phyloP scores from a whole-genome alignment of 2,888 invertebrate genomes.

The Acanthosepion esculentum region DNA sequence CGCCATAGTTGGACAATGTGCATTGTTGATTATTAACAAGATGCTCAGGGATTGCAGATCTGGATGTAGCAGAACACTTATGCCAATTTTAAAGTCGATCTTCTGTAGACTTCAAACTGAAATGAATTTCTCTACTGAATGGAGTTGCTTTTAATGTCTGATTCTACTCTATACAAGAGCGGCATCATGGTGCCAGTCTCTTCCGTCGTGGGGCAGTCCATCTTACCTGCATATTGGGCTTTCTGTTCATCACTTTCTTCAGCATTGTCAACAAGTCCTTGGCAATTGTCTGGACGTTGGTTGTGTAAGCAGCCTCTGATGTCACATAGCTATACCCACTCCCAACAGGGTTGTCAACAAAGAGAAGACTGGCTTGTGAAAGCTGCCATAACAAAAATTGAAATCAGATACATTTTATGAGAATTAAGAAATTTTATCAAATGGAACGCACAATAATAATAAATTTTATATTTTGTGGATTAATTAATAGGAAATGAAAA shows the following conservation, averaged over 20 bases:
- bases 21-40: too few species aligned
- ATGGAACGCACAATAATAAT: too few species aligned
- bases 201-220: background rate
- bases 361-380: slow-evolving; percentile 86
- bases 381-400: slow-evolving; percentile 78
- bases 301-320: slow-evolving; percentile 76
- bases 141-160: too few species aligned
- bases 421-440: background rate
- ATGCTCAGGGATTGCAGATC: too few species aligned
- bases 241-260: slow-evolving; percentile 80
- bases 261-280: slow-evolving; percentile 85
- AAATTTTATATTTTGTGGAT: too few species aligned
- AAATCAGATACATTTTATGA: background rate
- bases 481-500: too few species aligned
- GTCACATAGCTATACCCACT: slow-evolving; percentile 89
- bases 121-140: too few species aligned
- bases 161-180: too few species aligned
- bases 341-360: slow-evolving; percentile 93
- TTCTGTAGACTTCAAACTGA: too few species aligned
- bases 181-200: background rate
- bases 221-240: background rate
- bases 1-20: too few species aligned
- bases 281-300: slow-evolving; percentile 82
- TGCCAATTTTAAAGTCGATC: too few species aligned
- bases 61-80: too few species aligned